phyloP scores from a whole-genome alignment of 2,113 vertebrate genomes.

The Halcyon malimbica region DNA sequence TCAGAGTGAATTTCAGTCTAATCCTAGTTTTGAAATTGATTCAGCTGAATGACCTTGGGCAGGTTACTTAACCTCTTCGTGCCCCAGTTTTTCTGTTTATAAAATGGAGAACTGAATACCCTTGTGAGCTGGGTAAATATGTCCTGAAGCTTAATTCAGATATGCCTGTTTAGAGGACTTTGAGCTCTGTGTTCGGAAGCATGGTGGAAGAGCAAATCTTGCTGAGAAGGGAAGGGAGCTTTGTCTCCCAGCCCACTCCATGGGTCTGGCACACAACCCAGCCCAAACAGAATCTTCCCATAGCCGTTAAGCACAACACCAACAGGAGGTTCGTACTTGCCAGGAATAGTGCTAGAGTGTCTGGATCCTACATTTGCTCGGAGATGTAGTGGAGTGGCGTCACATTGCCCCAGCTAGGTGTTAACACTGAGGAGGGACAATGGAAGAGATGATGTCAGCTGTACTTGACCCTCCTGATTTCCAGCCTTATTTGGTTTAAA shows the following conservation, averaged over 20 bases:
- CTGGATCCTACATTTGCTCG: background rate
- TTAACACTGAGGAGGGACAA: background rate
- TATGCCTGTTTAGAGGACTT: background rate
- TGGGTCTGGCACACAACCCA: background rate
- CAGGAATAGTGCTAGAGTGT: background rate
- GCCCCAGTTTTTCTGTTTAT: conserved; percentile 28
- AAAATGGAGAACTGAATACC: conserved; percentile 6
- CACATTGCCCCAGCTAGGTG: background rate
- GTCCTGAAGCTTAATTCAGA: conserved; percentile 9
- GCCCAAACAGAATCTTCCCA: background rate
- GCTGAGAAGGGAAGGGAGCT: background rate
- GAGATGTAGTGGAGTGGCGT: background rate
- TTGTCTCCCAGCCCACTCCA: background rate
- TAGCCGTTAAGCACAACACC: background rate
- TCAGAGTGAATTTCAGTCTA: conserved; percentile 41
- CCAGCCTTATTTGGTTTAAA: conserved; percentile 13
- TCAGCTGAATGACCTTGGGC: conserved; percentile 26
- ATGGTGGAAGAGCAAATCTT: background rate
- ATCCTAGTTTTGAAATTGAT: conserved; percentile 37
- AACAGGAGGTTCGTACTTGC: background rate
- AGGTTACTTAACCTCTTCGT: conserved; percentile 31
- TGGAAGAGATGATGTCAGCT: background rate
- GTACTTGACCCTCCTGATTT: conserved; percentile 46
- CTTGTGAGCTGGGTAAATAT: background rate
- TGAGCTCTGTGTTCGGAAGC: background rate